Evolutionary conservation across 2,113 vertebrate genomes (phyloP).

Genomic region (Thymallus thymallus): DNA sequence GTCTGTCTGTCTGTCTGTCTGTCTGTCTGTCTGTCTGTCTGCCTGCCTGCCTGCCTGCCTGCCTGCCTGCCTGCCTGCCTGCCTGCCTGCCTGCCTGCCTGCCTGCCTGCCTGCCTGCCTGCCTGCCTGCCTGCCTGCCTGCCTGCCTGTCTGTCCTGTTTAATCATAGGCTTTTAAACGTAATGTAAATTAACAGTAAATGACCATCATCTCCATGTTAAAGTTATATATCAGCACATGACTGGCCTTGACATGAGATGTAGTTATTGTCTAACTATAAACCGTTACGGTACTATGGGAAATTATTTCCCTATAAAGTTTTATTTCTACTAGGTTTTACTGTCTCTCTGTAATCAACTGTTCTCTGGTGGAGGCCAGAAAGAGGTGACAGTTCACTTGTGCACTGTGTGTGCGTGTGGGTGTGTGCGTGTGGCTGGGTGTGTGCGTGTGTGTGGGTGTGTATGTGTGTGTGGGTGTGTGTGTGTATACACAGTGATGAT

Average conservation of each 20-base stretch:
- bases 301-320: constrained; percentile 13
- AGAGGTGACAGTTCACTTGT: background rate
- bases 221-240: background rate
- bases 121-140: background rate
- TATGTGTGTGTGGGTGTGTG: too few species aligned
- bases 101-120: background rate
- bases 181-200: background rate
- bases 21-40: background rate
- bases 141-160: too few species aligned
- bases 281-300: constrained; percentile 3
- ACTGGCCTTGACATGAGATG: constrained; percentile 9
- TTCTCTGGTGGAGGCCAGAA: background rate
- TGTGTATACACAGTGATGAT: too few species aligned
- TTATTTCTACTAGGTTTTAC: background rate
- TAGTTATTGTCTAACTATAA: background rate
- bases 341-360: background rate
- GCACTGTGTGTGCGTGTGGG: too few species aligned
- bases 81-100: background rate
- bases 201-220: background rate
- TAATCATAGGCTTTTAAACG: too few species aligned
- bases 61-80: background rate
- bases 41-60: background rate
- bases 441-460: too few species aligned
- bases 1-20: background rate
- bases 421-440: too few species aligned